Percentiles rank a stretch among this genome's conserved stretches.
Evolutionary conservation across 2,113 vertebrate species (phyloP).

Genomic region (Macquaria ambigua): DNA sequence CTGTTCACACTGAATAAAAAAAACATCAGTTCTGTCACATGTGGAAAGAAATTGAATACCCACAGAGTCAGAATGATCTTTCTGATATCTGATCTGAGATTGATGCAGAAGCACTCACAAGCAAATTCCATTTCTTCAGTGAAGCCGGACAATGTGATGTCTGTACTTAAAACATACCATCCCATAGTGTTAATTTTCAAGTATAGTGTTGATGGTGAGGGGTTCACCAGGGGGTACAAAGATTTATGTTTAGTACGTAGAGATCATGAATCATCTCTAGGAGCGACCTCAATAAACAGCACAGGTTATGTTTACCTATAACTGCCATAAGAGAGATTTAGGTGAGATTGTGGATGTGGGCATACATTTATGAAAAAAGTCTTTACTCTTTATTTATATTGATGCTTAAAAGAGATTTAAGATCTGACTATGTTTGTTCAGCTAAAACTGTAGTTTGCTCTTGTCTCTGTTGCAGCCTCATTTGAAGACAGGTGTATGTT

Average conservation of each 20-base stretch:
- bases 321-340: background rate
- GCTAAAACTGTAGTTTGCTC: too few relatives aligned
- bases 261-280: background rate
- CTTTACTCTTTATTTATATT: background rate
- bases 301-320: background rate
- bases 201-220: background rate
- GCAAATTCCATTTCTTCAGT: too few relatives aligned
- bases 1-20: too few relatives aligned
- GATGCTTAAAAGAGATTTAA: background rate
- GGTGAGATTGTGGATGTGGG: background rate
- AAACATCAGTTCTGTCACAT: too few relatives aligned
- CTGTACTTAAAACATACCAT: background rate
- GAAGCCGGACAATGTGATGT: too few relatives aligned
- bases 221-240: background rate
- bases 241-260: background rate
- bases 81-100: too few relatives aligned
- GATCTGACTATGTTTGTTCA: too few relatives aligned
- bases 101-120: too few relatives aligned
- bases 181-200: background rate
- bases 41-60: too few relatives aligned
- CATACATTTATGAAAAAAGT: too few relatives aligned
- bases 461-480: too few relatives aligned
- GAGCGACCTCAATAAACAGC: background rate
- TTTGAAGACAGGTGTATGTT: background rate
- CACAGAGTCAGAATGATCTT: too few relatives aligned